A percentile compares a stretch with the other conserved stretches of the same genome.
Evolutionary conservation across 2,888 invertebrate genomes (phyloP).

Genomic region (Cryptocephalus moraei): DNA sequence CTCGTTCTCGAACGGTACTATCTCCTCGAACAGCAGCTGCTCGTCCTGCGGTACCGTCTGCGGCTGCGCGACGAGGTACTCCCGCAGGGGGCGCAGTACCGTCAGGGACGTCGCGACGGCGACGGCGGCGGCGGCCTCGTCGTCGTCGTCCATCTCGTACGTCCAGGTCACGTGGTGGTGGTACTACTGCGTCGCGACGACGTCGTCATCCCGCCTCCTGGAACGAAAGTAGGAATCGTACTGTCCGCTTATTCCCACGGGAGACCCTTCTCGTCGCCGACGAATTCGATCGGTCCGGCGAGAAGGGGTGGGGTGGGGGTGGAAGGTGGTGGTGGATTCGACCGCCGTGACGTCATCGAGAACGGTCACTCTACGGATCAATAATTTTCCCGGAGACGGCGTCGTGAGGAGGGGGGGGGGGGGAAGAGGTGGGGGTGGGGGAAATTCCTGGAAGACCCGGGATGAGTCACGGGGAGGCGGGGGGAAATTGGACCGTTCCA

Average conservation of each 20-base stretch:
- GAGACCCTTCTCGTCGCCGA: neutral
- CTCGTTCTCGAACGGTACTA: conserved; percentile 19
- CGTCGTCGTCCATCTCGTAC: conserved; percentile 1
- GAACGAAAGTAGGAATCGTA: neutral
- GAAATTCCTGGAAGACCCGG: too few relatives aligned
- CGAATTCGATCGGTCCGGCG: neutral
- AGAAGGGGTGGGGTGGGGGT: neutral
- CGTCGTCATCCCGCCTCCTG: too few relatives aligned
- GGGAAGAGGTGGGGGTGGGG: neutral
- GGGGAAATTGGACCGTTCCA: too few relatives aligned
- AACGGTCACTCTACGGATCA: neutral
- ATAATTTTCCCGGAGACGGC: neutral
- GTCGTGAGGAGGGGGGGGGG: neutral
- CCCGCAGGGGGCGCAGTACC: conserved; percentile 25
- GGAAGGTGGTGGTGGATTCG: neutral
- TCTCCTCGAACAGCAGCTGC: conserved; percentile 24
- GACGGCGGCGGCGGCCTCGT: neutral
- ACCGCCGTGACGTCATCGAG: neutral
- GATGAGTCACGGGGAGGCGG: too few relatives aligned
- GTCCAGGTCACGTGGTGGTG: neutral
- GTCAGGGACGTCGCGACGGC: conserved; percentile 13
- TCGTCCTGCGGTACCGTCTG: conserved; percentile 13
- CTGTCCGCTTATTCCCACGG: neutral
- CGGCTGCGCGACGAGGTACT: conserved; percentile 32
- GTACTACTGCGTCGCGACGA: too few relatives aligned